Evolutionary conservation across 2,888 invertebrate species (phyloP).

Genomic region (Argyra leucocephala): DNA sequence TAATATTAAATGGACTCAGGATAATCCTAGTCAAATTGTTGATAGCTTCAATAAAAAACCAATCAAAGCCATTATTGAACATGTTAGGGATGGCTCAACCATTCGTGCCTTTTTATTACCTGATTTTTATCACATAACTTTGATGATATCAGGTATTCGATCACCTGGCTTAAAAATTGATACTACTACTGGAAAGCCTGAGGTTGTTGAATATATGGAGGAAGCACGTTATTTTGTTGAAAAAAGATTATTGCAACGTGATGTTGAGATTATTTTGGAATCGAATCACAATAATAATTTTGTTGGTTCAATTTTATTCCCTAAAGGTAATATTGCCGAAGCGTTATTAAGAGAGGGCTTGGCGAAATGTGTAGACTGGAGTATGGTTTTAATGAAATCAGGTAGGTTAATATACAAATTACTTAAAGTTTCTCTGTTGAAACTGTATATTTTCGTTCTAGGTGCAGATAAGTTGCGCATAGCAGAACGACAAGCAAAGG

Average conservation of each 20-base stretch:
- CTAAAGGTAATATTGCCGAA: conserved; percentile 89
- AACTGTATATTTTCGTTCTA: conserved; percentile 26
- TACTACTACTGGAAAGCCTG: conserved; percentile 59
- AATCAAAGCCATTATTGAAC: conserved; percentile 87
- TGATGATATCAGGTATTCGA: conserved; percentile 91
- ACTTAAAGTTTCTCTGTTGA: conserved; percentile 23
- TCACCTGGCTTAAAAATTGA: conserved; percentile 75
- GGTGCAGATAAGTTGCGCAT: conserved; percentile 73
- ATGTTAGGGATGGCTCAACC: conserved; percentile 95
- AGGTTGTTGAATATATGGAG: conserved; percentile 67
- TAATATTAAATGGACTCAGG: conserved; percentile 79
- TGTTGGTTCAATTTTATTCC: conserved; percentile 87
- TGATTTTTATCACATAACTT: conserved; percentile 79
- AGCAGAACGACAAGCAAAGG: conserved; percentile 82
- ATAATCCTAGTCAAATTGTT: conserved; percentile 72
- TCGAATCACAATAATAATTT: conserved; percentile 88
- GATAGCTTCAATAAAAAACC: conserved; percentile 80
- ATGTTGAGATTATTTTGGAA: conserved; percentile 82
- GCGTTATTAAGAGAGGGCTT: conserved; percentile 80
- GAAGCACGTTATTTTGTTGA: conserved; percentile 94
- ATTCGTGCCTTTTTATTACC: conserved; percentile 85
- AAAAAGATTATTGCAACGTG: conserved; percentile 77
- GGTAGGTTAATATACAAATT: conserved; percentile 38
- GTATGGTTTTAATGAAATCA: conserved; percentile 68
- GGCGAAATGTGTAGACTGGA: conserved; percentile 90